phyloP scores from a whole-genome alignment of 2,888 invertebrate genomes.

The Molorchus minor region DNA sequence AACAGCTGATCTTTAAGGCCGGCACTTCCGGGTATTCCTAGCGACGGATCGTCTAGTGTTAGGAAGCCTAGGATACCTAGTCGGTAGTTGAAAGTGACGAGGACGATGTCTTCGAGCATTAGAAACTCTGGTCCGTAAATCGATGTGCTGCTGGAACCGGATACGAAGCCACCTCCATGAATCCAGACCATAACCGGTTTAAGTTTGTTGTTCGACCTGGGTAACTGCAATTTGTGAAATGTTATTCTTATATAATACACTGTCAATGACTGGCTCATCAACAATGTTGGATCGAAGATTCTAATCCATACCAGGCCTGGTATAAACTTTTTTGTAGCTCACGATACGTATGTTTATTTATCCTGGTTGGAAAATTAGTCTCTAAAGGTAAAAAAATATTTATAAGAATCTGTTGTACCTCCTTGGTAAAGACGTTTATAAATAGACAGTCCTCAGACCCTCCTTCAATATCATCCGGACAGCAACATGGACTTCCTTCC shows the following conservation, averaged over 20 bases:
- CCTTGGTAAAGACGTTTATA: slow-evolving; percentile 62
- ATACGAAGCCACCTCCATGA: slow-evolving; percentile 58
- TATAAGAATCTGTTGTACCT: too few species aligned
- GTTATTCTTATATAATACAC: too few species aligned
- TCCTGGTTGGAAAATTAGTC: too few species aligned
- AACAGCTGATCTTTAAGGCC: slow-evolving; percentile 65
- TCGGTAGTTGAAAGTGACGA: slow-evolving; percentile 57
- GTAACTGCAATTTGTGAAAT: slow-evolving; percentile 29
- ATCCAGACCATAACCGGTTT: slow-evolving; percentile 61
- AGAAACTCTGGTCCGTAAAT: slow-evolving; percentile 56
- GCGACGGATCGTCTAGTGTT: slow-evolving; percentile 60
- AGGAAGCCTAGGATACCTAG: slow-evolving; percentile 61
- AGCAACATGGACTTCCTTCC: background rate
- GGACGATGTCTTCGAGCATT: slow-evolving; percentile 53
- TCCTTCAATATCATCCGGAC: background rate
- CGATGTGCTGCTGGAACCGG: slow-evolving; percentile 50
- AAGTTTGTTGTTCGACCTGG: slow-evolving; percentile 14
- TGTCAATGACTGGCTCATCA: too few species aligned
- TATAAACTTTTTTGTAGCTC: too few species aligned
- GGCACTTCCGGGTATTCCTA: slow-evolving; percentile 65
- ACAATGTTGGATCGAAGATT: too few species aligned
- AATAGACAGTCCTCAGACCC: slow-evolving; percentile 62
- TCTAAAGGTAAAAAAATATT: too few species aligned
- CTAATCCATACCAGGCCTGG: too few species aligned
- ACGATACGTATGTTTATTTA: too few species aligned